These are phyloP conservation scores for Lophius americanus DNA, from an alignment of 2,797 vertebrate species.

Conservation along the genomic window DNA sequence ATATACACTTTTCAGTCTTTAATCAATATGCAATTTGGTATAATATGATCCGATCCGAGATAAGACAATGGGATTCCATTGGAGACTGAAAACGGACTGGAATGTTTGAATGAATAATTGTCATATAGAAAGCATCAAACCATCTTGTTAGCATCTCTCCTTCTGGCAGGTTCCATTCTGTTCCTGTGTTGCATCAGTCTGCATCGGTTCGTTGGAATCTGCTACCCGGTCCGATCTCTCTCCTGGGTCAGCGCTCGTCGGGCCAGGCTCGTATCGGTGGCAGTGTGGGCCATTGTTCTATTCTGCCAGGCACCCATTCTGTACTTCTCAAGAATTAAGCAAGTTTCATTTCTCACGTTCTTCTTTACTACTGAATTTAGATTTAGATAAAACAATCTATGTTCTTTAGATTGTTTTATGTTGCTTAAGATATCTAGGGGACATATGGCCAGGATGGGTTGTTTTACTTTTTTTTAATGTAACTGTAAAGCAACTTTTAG, in stretches of 20 bases:
- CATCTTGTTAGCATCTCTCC: background rate
- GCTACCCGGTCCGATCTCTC: constrained; percentile 88
- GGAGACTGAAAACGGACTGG: too few species aligned
- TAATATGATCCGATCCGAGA: too few species aligned
- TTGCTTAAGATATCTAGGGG: too few species aligned
- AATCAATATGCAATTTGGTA: too few species aligned
- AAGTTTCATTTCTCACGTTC: background rate
- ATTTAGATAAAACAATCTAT: too few species aligned
- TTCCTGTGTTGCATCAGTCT: constrained; percentile 96
- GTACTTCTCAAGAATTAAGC: constrained; percentile 89
- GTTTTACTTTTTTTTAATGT: too few species aligned
- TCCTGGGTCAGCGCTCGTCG: constrained; percentile 86
- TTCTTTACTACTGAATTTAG: background rate
- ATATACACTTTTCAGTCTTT: too few species aligned
- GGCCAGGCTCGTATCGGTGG: constrained; percentile 81
- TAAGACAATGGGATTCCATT: too few species aligned
- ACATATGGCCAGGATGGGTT: too few species aligned
- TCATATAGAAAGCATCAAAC: background rate
- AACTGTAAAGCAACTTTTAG: too few species aligned
- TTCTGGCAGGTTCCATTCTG: constrained; percentile 82
- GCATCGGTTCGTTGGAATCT: constrained; percentile 92
- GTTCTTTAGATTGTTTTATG: too few species aligned
- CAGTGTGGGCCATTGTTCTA: constrained; percentile 86
- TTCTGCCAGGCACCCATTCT: constrained; percentile 89
- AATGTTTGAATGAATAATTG: background rate